Conservation (phyloP, 2,797 vertebrate genomes). For the Pipistrellus nathusii region DNA sequence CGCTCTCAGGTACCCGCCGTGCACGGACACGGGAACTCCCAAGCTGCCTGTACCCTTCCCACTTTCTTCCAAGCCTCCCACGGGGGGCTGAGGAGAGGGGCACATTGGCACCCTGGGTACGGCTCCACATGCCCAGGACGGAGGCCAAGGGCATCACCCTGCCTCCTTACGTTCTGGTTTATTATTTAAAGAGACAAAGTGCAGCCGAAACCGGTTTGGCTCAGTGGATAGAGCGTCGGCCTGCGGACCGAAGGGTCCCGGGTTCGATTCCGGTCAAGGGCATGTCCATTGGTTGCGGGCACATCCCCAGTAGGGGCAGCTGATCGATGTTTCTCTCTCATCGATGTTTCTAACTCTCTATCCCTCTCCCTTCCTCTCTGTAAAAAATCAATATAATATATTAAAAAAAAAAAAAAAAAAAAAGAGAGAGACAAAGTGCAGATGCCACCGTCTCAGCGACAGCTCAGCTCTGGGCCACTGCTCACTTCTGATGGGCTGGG, state of each 20-base stretch:
- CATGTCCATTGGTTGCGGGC: no score
- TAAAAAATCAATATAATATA: no score
- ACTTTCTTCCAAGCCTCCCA: not conserved
- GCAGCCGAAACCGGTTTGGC: not conserved
- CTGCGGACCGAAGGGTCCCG: no score
- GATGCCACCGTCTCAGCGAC: not conserved
- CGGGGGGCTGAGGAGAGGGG: no score
- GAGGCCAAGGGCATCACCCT: not conserved
- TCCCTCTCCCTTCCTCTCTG: no score
- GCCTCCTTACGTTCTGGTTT: no score
- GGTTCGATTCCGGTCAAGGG: no score
- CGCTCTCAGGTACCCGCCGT: rapidly evolving
- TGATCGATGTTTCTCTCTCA: no score
- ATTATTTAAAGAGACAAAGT: not conserved
- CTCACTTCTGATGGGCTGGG: not conserved
- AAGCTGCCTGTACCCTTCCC: not conserved
- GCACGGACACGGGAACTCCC: not conserved
- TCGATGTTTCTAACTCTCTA: no score
- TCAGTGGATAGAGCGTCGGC: no score
- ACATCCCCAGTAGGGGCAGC: no score
- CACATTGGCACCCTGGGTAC: rapidly evolving
- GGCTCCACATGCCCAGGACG: not conserved
- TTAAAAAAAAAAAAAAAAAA: no score
- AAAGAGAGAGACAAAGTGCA: not conserved
- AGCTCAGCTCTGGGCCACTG: rapidly evolving